Percentiles rank a stretch among this genome's conserved stretches.
These are phyloP conservation scores for Cerceris ruficornis DNA, from an alignment of 2,888 invertebrate species.

Conservation along the genomic window DNA sequence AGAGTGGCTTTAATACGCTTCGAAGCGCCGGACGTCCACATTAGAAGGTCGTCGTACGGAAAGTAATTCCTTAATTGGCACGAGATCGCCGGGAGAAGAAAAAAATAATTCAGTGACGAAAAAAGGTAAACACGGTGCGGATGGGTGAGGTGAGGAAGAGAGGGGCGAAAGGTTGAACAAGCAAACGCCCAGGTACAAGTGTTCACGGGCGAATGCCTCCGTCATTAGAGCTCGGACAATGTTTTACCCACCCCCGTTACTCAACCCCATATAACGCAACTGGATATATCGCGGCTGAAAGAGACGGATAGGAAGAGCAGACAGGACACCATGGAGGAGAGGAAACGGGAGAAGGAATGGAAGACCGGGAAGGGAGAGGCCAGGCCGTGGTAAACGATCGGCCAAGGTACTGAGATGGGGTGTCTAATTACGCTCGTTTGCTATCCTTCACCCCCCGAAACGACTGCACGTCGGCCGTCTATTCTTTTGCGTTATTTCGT, in stretches of 20 bases:
- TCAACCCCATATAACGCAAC: constrained; percentile 65
- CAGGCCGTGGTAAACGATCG: constrained; percentile 53
- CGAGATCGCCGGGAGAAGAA: constrained; percentile 1
- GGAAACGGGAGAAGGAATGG: neutral
- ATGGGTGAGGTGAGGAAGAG: no score
- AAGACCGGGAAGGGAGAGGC: neutral
- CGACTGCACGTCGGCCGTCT: constrained; percentile 36
- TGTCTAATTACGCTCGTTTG: constrained; percentile 72
- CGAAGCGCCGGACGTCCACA: neutral
- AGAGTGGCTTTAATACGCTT: no score
- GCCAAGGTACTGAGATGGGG: constrained; percentile 54
- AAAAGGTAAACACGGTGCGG: no score
- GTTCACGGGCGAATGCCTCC: constrained; percentile 27
- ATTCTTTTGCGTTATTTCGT: constrained; percentile 49
- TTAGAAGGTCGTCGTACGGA: neutral
- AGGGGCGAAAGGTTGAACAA: neutral
- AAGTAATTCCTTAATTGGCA: neutral
- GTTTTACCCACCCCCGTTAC: constrained; percentile 48
- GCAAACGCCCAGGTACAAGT: neutral
- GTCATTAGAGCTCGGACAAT: constrained; percentile 61
- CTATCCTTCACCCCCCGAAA: constrained; percentile 53
- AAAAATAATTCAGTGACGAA: neutral
- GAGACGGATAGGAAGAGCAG: constrained; percentile 55
- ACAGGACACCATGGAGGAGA: constrained; percentile 16
- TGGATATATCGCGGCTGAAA: constrained; percentile 66